phyloP scores from a whole-genome alignment of 2,113 vertebrate genomes.

The Alethe diademata region DNA sequence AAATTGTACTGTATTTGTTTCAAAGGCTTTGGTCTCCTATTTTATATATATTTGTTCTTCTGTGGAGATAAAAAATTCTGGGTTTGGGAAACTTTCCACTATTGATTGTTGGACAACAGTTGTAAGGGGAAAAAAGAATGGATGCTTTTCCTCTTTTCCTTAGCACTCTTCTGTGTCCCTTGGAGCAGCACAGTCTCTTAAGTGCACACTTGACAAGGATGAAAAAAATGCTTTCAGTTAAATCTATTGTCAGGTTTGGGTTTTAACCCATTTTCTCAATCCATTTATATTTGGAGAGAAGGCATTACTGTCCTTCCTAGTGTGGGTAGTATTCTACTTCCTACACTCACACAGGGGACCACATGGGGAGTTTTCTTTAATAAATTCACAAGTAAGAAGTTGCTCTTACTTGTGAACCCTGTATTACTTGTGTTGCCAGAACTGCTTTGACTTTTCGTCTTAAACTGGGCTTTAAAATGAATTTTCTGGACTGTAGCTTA shows the following conservation, averaged over 20 bases:
- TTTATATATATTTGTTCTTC: background rate
- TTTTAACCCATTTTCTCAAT: background rate
- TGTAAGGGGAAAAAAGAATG: background rate
- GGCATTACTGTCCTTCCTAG: background rate
- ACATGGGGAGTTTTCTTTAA: background rate
- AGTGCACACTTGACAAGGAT: fast-evolving
- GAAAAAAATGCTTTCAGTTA: background rate
- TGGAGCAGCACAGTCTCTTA: background rate
- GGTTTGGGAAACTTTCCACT: background rate
- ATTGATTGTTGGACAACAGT: background rate
- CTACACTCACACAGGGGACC: fast-evolving
- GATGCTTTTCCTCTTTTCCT: background rate
- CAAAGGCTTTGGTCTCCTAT: background rate
- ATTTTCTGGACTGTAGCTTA: background rate
- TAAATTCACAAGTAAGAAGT: background rate
- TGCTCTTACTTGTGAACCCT: background rate
- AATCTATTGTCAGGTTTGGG: background rate
- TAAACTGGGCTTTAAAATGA: background rate
- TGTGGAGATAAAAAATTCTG: background rate
- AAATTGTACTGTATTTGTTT: background rate
- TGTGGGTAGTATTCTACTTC: background rate
- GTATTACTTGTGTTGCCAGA: background rate
- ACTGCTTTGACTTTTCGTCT: background rate
- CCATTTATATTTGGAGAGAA: background rate
- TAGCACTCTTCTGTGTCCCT: background rate